These are phyloP conservation scores for Uloborus diversus DNA, from an alignment of 1,140 invertebrate species.

Conservation along the genomic window DNA sequence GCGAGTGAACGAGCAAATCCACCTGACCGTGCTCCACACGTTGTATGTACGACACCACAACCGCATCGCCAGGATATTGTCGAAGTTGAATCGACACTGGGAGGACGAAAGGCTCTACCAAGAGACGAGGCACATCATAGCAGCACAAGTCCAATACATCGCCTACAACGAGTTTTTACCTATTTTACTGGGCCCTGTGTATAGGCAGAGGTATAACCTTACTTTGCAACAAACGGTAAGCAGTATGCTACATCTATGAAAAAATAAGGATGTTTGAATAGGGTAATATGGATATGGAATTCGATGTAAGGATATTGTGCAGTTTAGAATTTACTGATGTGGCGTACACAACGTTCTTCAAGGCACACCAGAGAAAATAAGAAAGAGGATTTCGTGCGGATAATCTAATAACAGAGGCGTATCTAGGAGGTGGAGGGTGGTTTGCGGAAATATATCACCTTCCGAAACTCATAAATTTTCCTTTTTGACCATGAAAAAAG, in stretches of 20 bases:
- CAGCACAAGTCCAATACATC: conserved; percentile 68
- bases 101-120: conserved; percentile 70
- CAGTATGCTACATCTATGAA: too few species aligned
- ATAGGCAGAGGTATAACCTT: conserved; percentile 58
- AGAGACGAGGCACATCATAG: conserved; percentile 67
- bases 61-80: conserved; percentile 78
- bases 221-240: conserved; percentile 43
- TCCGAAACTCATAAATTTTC: too few species aligned
- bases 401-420: too few species aligned
- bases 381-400: too few species aligned
- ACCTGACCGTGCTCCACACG: conserved; percentile 66
- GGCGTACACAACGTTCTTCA: too few species aligned
- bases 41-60: conserved; percentile 69
- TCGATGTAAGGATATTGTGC: too few species aligned
- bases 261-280: background rate
- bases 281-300: too few species aligned
- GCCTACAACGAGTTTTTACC: conserved; percentile 68
- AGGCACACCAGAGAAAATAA: too few species aligned
- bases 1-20: conserved; percentile 69
- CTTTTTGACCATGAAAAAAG: too few species aligned
- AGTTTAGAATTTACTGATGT: too few species aligned
- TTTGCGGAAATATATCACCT: too few species aligned
- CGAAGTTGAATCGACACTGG: conserved; percentile 71
- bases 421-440: too few species aligned
- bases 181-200: conserved; percentile 64